A percentile compares a stretch with the other conserved stretches of the same genome.
These are phyloP conservation scores for Rugalucina vietnamica DNA, from an alignment of 2,888 invertebrate genomes.

Conservation along the genomic window DNA sequence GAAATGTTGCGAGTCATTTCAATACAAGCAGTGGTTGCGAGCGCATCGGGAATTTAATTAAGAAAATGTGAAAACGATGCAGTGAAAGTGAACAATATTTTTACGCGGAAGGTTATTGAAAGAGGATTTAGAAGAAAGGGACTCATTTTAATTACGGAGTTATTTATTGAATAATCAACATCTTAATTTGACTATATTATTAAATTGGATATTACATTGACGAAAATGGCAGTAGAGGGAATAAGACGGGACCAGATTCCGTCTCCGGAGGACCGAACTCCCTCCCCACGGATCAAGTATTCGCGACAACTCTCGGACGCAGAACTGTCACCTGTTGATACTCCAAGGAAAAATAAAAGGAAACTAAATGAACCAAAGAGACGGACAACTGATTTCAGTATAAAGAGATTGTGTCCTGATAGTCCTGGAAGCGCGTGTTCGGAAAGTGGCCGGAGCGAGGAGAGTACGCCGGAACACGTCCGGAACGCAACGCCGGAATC, in stretches of 20 bases:
- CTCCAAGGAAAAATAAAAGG: constrained; percentile 86
- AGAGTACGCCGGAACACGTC: constrained; percentile 64
- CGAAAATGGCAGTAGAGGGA: neutral
- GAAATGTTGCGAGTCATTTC: constrained; percentile 54
- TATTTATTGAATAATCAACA: neutral
- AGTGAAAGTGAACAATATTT: neutral
- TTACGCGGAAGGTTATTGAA: neutral
- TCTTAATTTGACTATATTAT: neutral
- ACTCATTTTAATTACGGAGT: neutral
- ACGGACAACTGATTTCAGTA: constrained; percentile 76
- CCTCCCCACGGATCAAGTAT: constrained; percentile 44
- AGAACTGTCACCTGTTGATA: constrained; percentile 57
- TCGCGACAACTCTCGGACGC: constrained; percentile 39
- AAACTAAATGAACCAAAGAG: constrained; percentile 88
- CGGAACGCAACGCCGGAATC: constrained; percentile 67
- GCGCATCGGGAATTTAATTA: constrained; percentile 11
- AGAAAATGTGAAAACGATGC: neutral
- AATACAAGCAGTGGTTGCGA: constrained; percentile 47
- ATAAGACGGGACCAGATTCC: neutral
- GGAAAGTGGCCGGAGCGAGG: constrained; percentile 73
- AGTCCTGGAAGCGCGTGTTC: constrained; percentile 73
- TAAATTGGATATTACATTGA: neutral
- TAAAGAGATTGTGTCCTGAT: constrained; percentile 79
- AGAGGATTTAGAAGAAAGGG: neutral
- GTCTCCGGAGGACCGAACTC: constrained; percentile 44